Base-by-base conservation (phyloP, 2,113 vertebrate species). In the Nesoenas mayeri region DNA sequence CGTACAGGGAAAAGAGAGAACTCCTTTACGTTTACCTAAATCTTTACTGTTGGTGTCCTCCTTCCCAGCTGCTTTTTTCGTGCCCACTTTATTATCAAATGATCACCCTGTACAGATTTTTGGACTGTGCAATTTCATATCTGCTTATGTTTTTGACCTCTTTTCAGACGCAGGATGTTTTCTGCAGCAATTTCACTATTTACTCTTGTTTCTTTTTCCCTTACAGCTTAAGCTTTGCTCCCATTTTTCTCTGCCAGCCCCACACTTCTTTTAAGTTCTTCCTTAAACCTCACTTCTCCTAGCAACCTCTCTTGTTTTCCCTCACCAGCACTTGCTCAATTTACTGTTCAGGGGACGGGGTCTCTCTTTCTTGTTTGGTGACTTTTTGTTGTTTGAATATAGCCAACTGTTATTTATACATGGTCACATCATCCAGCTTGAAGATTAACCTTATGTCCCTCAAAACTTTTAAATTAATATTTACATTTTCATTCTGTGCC, bases 231-330 rank as follows among this genome's bases (percentile, higher is more conserved):
- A 85, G 81, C 78, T 91, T 79, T 89, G 74, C 80, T 95, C 84
- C 69, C 32, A 22, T 95, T 94, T 85, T 93, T 70, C 54, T 95
- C 74, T 90, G 91, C 95, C 94, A 97, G 61, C 60, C 53, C 61
- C 5, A 7, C 89, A 95, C 85, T 85, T 92, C 92, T 95, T 89
- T 75, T 79, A 93, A 93, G 93, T 95, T 95, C 88, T 88, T 95
- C 85, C 88, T 92, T 75, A 95, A 94, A 78, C 67, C 90, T 77
- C 57, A 38, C 78, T 93, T 95, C 91, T 94, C 93, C 94, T 96
- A 95, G 88, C 92, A 95, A 94, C 93, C 84, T 78, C 87, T 90
- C 73, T 79, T 94, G 73, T 91, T 91, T 95, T 95, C 85, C 40
- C 36, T 93, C n/a, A 25, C 62, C 61, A 65, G n/a, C 3, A 2